A percentile compares a stretch with the other conserved stretches of the same genome.
These are phyloP conservation scores for Catharus minimus DNA, from an alignment of 2,113 vertebrate genomes.

Conservation along the genomic window DNA sequence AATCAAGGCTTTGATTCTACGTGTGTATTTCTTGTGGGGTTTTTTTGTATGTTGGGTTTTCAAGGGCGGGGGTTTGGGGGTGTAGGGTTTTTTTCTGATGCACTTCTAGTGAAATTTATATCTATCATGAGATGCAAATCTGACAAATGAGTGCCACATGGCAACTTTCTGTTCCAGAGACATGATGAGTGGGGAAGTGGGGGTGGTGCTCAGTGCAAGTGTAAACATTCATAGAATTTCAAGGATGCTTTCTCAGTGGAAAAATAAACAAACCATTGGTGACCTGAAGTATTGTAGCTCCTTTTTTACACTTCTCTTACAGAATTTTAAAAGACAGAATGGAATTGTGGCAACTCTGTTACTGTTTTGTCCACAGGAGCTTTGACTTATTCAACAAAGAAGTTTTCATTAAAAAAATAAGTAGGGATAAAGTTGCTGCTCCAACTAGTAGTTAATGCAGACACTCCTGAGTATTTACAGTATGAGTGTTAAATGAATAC, in stretches of 20 bases:
- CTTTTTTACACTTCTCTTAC: background rate
- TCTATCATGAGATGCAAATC: background rate
- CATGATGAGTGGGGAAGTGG: rapidly evolving
- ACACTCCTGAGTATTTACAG: background rate
- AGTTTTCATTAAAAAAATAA: background rate
- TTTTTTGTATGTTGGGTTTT: background rate
- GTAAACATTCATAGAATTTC: background rate
- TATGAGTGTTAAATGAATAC: background rate
- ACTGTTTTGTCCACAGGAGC: background rate
- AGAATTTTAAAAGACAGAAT: background rate
- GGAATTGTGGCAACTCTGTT: background rate
- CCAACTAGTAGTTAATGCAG: background rate
- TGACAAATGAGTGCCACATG: background rate
- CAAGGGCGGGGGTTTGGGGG: rapidly evolving
- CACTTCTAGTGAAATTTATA: background rate
- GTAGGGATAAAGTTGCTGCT: background rate
- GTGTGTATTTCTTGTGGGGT: background rate
- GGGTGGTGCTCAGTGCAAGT: background rate
- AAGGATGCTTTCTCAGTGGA: background rate
- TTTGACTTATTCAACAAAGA: background rate
- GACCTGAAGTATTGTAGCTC: background rate
- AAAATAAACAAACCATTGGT: background rate
- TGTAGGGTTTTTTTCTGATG: background rate
- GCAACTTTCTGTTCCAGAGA: background rate
- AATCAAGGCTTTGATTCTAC: background rate